Evolutionary conservation across 2,888 invertebrate genomes (phyloP), one percentile per base, ranked within the genome.

Genomic region (Zeuzera pyrina): DNA sequence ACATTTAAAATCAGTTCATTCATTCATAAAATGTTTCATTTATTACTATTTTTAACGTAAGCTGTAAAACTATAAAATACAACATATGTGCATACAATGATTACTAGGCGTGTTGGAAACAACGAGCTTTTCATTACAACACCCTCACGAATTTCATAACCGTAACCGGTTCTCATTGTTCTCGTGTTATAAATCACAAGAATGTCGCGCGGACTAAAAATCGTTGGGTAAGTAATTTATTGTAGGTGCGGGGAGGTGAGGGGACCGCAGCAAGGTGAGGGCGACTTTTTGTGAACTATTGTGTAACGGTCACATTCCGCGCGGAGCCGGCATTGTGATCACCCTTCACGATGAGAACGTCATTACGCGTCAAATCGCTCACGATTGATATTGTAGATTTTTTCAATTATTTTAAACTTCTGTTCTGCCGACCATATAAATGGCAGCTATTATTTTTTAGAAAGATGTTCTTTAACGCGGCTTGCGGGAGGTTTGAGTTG

Each of bases 141-240:
- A 56, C 64, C 66, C 65, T 52, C 61, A 54, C 55, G 57, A 63
- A 57, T 70, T 64, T 69, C 62, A 67, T 63, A 60, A 63, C 66
- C 64, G 68, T 71, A 69, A 70, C 76, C 67, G 64, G 68, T 63
- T 55, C 55, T 56, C 54, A 70, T 74, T 76, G 76, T 78, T 68
- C 62, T 42, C 44, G 56, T 38, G 63, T 49, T 54, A 72, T 79
- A 79, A 78, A 79, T 79, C 79, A 78, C 64, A 57, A 50, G 60
- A 66, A 71, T 62, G 78, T 73, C 73, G 65, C 67, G 51, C 65
- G 61, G 68, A 59, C 69, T 74, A 70, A 78, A 78, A 78, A 77
- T 76, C 76, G 74, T 69, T 59, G 53, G 43, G 49, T 57, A 52
- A 61, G 54, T 68, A 65, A 74, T 73, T 73, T 70, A 74, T 74